Evolutionary conservation across 2,888 invertebrate species (phyloP).

Genomic region (Napeogenes sylphis): DNA sequence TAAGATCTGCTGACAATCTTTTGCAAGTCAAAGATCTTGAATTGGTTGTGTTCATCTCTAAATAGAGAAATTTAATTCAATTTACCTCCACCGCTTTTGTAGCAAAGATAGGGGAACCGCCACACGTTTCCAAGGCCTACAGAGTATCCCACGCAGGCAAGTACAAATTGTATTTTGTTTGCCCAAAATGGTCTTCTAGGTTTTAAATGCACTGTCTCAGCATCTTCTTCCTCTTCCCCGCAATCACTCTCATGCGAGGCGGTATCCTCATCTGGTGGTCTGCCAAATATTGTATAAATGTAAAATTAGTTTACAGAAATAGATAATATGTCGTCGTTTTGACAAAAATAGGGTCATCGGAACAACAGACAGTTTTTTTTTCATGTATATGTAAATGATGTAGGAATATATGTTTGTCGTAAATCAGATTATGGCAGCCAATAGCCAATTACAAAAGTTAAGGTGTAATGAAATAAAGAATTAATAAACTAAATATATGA

Average conservation of each 20-base stretch:
- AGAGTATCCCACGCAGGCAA: constrained; percentile 92
- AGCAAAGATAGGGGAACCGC: constrained; percentile 95
- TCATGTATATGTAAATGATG: too few relatives aligned
- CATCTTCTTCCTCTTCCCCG: constrained; percentile 84
- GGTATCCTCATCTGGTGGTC: constrained; percentile 85
- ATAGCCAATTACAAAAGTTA: too few relatives aligned
- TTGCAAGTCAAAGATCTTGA: too few relatives aligned
- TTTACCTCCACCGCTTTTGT: constrained; percentile 92
- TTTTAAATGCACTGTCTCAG: constrained; percentile 82
- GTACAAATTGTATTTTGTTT: constrained; percentile 91
- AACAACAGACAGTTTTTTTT: neutral
- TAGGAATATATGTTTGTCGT: too few relatives aligned
- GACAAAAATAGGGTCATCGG: neutral
- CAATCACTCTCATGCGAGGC: constrained; percentile 87
- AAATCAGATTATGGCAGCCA: too few relatives aligned
- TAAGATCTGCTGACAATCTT: too few relatives aligned
- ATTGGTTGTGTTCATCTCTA: too few relatives aligned
- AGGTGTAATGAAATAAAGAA: too few relatives aligned
- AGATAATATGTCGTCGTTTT: constrained; percentile 4
- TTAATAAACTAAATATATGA: too few relatives aligned
- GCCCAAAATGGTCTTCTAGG: constrained; percentile 91
- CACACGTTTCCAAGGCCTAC: constrained; percentile 94
- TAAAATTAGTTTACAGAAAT: neutral
- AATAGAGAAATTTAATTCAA: too few relatives aligned
- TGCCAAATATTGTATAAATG: constrained; percentile 44